Percentiles rank a stretch among this genome's conserved stretches.
Evolutionary conservation across 2,888 invertebrate genomes (phyloP).

Genomic region (Thymelicus lineola): DNA sequence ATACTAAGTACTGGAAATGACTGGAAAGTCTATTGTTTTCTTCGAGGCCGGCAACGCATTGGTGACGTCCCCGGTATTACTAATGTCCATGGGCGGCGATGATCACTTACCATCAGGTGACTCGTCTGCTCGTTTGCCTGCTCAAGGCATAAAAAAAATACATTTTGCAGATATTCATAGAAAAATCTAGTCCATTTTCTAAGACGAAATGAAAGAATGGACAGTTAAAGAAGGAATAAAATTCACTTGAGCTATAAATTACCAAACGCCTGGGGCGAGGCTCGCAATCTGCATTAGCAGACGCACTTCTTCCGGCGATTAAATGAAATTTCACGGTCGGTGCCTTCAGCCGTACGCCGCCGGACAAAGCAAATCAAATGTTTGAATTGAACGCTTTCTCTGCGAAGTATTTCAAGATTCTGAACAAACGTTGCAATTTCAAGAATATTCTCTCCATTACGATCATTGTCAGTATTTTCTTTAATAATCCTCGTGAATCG

Average conservation of each 20-base stretch:
- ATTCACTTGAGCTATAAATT: conserved; percentile 82
- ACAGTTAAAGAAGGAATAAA: conserved; percentile 79
- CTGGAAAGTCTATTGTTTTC: too few relatives aligned
- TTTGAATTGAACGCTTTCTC: conserved; percentile 76
- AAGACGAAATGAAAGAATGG: conserved; percentile 70
- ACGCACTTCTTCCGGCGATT: conserved; percentile 81
- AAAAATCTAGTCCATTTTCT: conserved; percentile 57
- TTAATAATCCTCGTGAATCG: background rate
- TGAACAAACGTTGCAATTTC: conserved; percentile 10
- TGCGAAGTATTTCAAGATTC: background rate
- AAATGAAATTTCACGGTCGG: conserved; percentile 82
- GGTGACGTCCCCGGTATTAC: too few relatives aligned
- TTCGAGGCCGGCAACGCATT: too few relatives aligned
- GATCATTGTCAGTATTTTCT: background rate
- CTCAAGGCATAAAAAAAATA: too few relatives aligned
- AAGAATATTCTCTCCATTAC: conserved; percentile 3
- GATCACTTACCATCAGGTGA: too few relatives aligned
- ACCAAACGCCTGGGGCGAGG: conserved; percentile 68
- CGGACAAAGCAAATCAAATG: conserved; percentile 78
- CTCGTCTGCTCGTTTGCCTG: too few relatives aligned
- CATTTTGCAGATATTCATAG: conserved; percentile 7
- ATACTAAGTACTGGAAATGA: too few relatives aligned
- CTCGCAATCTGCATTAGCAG: conserved; percentile 82
- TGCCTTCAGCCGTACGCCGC: conserved; percentile 73
- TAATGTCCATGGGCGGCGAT: too few relatives aligned